A percentile compares a stretch with the other conserved stretches of the same genome.
Evolutionary conservation across 2,113 vertebrate genomes (phyloP).

Genomic region (Labeo rohita): DNA sequence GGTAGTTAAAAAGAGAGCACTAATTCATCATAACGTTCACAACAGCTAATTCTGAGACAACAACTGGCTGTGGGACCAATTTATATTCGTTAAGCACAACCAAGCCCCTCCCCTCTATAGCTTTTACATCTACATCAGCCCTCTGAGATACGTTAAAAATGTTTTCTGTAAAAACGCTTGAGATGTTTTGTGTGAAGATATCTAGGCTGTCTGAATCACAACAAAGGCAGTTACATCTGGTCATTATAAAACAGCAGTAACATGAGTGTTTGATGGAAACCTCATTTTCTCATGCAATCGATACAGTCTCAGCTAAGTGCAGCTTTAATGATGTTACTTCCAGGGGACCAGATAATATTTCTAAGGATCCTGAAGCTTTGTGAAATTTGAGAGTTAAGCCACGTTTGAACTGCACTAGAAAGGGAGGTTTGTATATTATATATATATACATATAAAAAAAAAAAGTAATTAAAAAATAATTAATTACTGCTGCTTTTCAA

Average conservation of each 20-base stretch:
- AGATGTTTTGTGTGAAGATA: neutral
- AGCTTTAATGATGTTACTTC: neutral
- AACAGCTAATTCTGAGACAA: constrained; percentile 4
- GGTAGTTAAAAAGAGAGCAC: neutral
- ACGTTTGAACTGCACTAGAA: neutral
- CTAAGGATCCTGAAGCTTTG: neutral
- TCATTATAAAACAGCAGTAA: constrained; percentile 31
- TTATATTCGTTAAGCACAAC: constrained; percentile 18
- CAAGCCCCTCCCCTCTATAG: neutral
- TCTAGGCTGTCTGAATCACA: neutral
- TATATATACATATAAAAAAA: too few relatives aligned
- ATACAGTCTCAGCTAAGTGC: constrained; percentile 21
- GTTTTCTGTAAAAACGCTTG: neutral
- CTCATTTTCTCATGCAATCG: neutral
- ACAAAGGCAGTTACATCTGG: constrained; percentile 19
- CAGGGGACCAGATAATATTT: constrained; percentile 16
- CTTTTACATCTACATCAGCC: constrained; percentile 30
- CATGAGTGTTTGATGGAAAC: constrained; percentile 28
- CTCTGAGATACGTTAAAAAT: neutral
- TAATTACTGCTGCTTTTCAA: neutral
- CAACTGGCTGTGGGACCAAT: constrained; percentile 20
- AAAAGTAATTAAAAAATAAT: neutral
- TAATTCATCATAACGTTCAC: constrained; percentile 21
- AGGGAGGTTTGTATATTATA: neutral
- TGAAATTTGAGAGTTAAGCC: neutral